These are phyloP conservation scores for Clinocottus analis DNA, from an alignment of 2,113 vertebrate genomes.

Conservation along the genomic window DNA sequence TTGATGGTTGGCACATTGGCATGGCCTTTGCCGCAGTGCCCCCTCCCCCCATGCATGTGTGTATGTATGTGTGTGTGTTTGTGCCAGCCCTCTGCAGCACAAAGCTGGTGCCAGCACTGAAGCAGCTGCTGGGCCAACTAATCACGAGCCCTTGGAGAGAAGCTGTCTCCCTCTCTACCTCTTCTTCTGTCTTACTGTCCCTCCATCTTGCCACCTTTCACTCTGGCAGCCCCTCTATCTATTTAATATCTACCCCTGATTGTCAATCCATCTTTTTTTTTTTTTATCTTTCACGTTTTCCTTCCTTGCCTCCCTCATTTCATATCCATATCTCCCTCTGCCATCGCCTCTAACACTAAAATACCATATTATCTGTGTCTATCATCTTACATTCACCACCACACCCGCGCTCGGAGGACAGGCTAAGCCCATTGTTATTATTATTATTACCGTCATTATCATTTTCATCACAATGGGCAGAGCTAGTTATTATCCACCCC, in stretches of 20 bases:
- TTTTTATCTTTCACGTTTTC: slow-evolving; percentile 20
- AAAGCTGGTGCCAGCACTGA: slow-evolving; percentile 72
- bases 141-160: slow-evolving; percentile 79
- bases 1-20: slow-evolving; percentile 69
- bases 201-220: slow-evolving; percentile 62
- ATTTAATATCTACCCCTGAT: slow-evolving; percentile 46
- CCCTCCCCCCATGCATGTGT: slow-evolving; percentile 51
- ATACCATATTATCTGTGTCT: slow-evolving; percentile 52
- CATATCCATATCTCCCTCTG: slow-evolving; percentile 33
- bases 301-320: slow-evolving; percentile 27
- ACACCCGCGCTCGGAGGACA: slow-evolving; percentile 60
- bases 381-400: slow-evolving; percentile 53
- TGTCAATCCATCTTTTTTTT: slow-evolving; percentile 41
- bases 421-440: slow-evolving; percentile 68
- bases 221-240: slow-evolving; percentile 39
- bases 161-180: slow-evolving; percentile 62
- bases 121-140: slow-evolving; percentile 82
- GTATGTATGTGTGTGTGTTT: slow-evolving; percentile 55
- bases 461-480: slow-evolving; percentile 73
- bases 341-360: slow-evolving; percentile 44
- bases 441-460: slow-evolving; percentile 76
- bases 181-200: slow-evolving; percentile 50
- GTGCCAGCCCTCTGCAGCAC: slow-evolving; percentile 80
- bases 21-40: slow-evolving; percentile 76
- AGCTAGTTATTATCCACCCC: slow-evolving; percentile 72